Base-by-base conservation (phyloP, 2,113 vertebrate species). In the Anas platyrhynchos region DNA sequence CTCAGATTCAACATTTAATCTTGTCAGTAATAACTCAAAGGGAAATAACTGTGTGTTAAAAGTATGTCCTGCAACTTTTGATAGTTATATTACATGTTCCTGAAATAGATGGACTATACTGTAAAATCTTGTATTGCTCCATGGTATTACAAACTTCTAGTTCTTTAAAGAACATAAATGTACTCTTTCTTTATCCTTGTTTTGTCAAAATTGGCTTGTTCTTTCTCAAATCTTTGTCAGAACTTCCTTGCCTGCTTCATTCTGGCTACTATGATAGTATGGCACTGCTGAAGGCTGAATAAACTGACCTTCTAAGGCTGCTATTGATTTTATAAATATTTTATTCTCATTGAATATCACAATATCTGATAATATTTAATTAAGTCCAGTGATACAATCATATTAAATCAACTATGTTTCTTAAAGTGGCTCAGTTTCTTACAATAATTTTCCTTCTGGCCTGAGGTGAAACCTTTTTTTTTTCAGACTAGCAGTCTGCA, bases 21-120 rank as follows among this genome's bases (percentile, higher is more conserved):
- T 63, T 96, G 71, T 91, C 86, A 94, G 54, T 92, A 95, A 92
- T 96, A 98, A 94, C 88, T 91, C 11, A 50, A 61, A 73, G 46
- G 54, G 63, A 89, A 90, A 89, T 84, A 95, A 91, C 93, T 92
- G 61, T 68, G 13, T 74, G 73, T 79, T 85, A 76, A 83, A 96
- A 95, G 43, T 48, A 41, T 46, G 26, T 73, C 87, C 61, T 97
- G 94, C 92, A 96, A 76, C 31, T 96, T 77, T 74, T 58, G 7
- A 25, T 56, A 43, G 32, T 78, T 96, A 66, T 67, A 79, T 75
- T 85, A 79, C 41, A 55, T 17, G 13, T 3, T 82, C 15, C 27
- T 82, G 38, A 50, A 50, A 78, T 34, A 90, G 43, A 93, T 59
- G 54, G 48, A 86, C 85, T 69, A 69, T 75, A 69, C 16, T 50